phyloP scores from a whole-genome alignment of 1,140 invertebrate genomes.

The Phthorimaea operculella region DNA sequence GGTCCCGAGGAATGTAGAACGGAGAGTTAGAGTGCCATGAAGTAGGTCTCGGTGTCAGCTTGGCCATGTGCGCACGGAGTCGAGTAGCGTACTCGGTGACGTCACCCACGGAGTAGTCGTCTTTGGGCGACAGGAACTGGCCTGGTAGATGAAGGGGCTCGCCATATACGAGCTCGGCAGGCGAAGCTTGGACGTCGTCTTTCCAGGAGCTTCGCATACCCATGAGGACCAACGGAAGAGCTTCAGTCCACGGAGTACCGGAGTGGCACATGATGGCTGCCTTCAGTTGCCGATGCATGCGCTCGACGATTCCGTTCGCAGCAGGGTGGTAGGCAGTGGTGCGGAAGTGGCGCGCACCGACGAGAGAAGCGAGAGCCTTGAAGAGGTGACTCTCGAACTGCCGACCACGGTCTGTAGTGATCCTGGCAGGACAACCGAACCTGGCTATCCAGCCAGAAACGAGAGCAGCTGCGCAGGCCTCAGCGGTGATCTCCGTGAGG shows the following conservation, averaged over 20 bases:
- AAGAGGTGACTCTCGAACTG: constrained; percentile 33
- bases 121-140: constrained; percentile 21
- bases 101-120: constrained; percentile 16
- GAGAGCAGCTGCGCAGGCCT: constrained; percentile 38
- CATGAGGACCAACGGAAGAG: constrained; percentile 15
- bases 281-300: too few relatives aligned
- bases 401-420: constrained; percentile 44
- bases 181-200: constrained; percentile 21
- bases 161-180: constrained; percentile 30
- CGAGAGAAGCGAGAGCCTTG: constrained; percentile 7
- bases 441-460: constrained; percentile 38
- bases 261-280: constrained; percentile 28
- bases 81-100: constrained; percentile 17
- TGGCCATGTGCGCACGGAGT: constrained; percentile 18
- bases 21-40: constrained; percentile 20
- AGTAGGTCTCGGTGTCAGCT: constrained; percentile 22
- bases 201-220: constrained; percentile 20
- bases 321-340: constrained; percentile 57
- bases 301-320: constrained; percentile 45
- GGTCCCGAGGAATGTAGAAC: constrained; percentile 23
- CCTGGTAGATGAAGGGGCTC: constrained; percentile 23
- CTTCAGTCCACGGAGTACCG: constrained; percentile 13
- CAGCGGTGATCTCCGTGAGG: constrained; percentile 31
- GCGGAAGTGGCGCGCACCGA: constrained; percentile 14
- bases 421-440: constrained; percentile 32